These are phyloP conservation scores for Gnathonemus longibarbis DNA, from an alignment of 2,113 vertebrate species.

Conservation along the genomic window DNA sequence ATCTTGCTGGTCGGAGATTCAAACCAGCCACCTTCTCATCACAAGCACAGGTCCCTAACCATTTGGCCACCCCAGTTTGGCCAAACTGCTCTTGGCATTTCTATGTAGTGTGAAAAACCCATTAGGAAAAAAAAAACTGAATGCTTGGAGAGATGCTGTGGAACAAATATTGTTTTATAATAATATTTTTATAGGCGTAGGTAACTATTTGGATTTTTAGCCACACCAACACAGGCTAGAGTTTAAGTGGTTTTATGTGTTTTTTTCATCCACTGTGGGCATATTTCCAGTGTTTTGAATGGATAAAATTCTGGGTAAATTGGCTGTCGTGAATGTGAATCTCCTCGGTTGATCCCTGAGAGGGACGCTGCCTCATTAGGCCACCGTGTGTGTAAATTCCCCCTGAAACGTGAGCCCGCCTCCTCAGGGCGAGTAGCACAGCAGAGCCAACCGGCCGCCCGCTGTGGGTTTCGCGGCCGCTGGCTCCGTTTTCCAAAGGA, in stretches of 20 bases:
- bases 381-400: neutral
- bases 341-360: neutral
- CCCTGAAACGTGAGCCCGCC: neutral
- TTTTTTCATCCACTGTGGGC: neutral
- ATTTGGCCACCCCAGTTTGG: neutral
- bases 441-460: neutral
- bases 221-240: neutral
- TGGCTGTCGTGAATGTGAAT: neutral
- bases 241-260: neutral
- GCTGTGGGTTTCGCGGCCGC: slow-evolving; percentile 41
- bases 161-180: slow-evolving; percentile 24
- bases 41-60: neutral
- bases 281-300: neutral
- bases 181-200: slow-evolving; percentile 3
- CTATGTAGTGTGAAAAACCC: neutral
- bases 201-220: neutral
- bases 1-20: neutral
- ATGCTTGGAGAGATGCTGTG: slow-evolving; percentile 2
- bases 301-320: neutral
- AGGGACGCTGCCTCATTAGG: neutral
- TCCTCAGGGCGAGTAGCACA: slow-evolving; percentile 34
- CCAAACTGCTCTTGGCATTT: neutral
- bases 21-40: neutral
- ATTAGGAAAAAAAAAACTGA: neutral
- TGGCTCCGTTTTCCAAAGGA: slow-evolving; percentile 46